Percentiles rank a stretch among this genome's conserved stretches.
Conservation (phyloP, 2,888 invertebrate species). For the Cerceris rybyensis region DNA sequence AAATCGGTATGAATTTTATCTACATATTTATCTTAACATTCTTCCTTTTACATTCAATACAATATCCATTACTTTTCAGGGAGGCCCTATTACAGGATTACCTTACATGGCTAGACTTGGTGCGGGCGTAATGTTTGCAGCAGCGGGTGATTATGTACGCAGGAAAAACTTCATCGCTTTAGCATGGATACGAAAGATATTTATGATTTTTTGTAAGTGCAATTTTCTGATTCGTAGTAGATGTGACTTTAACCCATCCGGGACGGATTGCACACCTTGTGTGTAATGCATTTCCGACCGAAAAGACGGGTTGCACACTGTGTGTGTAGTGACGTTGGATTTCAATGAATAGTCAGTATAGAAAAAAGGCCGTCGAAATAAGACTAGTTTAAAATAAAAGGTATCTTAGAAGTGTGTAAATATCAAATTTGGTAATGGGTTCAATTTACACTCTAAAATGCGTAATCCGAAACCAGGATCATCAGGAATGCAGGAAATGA, state of each 20-base stretch:
- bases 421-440: too few relatives aligned
- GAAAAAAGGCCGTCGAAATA: too few relatives aligned
- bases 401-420: too few relatives aligned
- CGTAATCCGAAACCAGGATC: too few relatives aligned
- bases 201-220: conserved; percentile 78
- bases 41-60: background rate
- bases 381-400: too few relatives aligned
- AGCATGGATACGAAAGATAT: conserved; percentile 74
- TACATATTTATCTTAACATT: conserved; percentile 71
- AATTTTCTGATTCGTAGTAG: background rate
- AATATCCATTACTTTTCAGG: conserved; percentile 80
- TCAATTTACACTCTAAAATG: too few relatives aligned
- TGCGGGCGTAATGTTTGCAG: conserved; percentile 88
- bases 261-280: too few relatives aligned
- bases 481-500: too few relatives aligned
- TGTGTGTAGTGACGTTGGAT: too few relatives aligned
- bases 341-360: too few relatives aligned
- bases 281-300: too few relatives aligned
- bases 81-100: conserved; percentile 88
- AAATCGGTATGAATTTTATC: conserved; percentile 77
- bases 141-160: conserved; percentile 87
- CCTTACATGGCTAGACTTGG: conserved; percentile 89
- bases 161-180: conserved; percentile 82
- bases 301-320: too few relatives aligned
- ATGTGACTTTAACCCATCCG: background rate